Evolutionary conservation across 64 coral and sea anemone species (phyloP), one percentile per base, ranked within the genome.

Genomic region (Stichodactyla helianthus): DNA sequence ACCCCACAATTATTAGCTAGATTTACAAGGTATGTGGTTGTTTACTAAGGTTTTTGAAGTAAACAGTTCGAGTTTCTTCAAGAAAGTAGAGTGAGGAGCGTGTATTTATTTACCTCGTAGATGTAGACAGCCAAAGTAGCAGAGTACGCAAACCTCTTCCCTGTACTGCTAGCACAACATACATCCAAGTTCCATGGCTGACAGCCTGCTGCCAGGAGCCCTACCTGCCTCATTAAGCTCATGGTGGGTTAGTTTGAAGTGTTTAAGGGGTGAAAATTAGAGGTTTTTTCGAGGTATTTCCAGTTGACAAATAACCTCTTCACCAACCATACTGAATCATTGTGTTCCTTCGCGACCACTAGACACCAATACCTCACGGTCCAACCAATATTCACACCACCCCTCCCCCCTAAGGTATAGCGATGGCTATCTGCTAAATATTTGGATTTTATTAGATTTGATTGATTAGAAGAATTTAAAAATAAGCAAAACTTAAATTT

Each of bases 161-260:
- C 94, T 6, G 70, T 88, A 57, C 71, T 83, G 76, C 93, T 94
- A 19, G 97, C 90, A 25, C 93, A 90, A 57, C 97, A 99, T 1
- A 99, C 97, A 95, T 99, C 97, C 13, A 88, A 61, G 89, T 99
- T 99, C 97, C 97, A 99, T 2, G 97, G 97, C 82, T 99, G 97
- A 63, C 97, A 99, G 54, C 97, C 97, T 10, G 97, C 97, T 85
- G 97, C 80, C 56, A 99, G 84, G 58, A 99, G 93, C 26, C 93
- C 91, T 82, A 99, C 93, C 77, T 99, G 97, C 74, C 91, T 94
- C 93, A 99, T 95, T 52, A 95, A 16, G 62, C 87, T 90, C 97
- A 95, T 99, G 18, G 68, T 90, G 4, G 55, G 7, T 53, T 27
- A 67, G 68, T 74, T 74, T 27, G 25, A 11, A 27, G 44, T 27